A percentile compares a stretch with the other conserved stretches of the same genome.
phyloP scores from a whole-genome alignment of 2,113 vertebrate species.

The Triplophysa siluroides region DNA sequence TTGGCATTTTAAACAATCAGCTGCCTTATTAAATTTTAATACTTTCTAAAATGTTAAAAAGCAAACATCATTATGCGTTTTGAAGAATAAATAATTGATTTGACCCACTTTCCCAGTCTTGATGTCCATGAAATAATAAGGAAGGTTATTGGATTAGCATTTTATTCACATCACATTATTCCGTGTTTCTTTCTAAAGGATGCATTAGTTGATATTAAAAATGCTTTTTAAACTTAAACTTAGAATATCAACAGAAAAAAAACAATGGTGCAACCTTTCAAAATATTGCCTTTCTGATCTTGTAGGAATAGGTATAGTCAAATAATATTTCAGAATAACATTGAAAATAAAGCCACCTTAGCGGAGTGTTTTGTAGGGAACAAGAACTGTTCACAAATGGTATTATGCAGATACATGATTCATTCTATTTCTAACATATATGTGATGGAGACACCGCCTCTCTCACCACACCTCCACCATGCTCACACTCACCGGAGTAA shows the following conservation, averaged over 20 bases:
- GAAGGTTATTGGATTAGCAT: neutral
- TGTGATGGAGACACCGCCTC: no score
- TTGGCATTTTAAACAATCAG: neutral
- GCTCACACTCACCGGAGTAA: no score
- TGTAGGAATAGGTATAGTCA: neutral
- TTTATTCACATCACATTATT: neutral
- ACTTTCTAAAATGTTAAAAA: conserved; percentile 16
- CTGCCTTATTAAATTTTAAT: neutral
- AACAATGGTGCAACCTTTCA: no score
- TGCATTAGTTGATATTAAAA: neutral
- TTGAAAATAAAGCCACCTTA: neutral
- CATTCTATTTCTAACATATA: neutral
- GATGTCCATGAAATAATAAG: conserved; percentile 43
- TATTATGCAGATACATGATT: neutral
- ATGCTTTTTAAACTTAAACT: no score
- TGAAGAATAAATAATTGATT: conserved; percentile 1
- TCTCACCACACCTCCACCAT: no score
- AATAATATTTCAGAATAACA: neutral
- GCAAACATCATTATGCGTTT: neutral
- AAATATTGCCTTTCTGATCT: no score
- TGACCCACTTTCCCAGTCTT: conserved; percentile 17
- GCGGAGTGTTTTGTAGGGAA: neutral
- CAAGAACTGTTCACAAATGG: neutral
- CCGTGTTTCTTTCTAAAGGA: neutral
- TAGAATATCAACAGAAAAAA: no score